Evolutionary conservation across 2,888 invertebrate species (phyloP).

Genomic region (Eustalomyia histrio): DNA sequence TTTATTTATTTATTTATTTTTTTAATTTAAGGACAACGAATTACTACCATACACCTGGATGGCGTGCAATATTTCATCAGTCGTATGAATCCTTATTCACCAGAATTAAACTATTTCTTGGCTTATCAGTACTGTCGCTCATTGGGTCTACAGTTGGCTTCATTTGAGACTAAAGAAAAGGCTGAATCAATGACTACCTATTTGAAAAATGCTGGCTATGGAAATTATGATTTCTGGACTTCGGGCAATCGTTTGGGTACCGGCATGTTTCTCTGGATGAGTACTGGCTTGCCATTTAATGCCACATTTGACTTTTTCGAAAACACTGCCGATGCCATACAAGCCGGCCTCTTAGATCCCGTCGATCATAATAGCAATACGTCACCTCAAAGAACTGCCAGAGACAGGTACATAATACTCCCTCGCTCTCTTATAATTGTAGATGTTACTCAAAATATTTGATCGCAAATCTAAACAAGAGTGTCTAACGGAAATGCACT

Average conservation of each 20-base stretch:
- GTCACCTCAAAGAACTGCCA: constrained; percentile 88
- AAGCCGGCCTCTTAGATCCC: constrained; percentile 80
- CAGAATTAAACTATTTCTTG: constrained; percentile 91
- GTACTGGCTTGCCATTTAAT: constrained; percentile 91
- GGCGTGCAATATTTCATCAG: constrained; percentile 92
- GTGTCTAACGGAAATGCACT: no score
- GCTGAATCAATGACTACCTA: constrained; percentile 91
- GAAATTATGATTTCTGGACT: constrained; percentile 93
- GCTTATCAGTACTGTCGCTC: constrained; percentile 94
- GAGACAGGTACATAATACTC: constrained; percentile 81
- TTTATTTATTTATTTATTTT: constrained; percentile 6
- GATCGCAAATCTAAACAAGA: no score
- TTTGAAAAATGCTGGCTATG: constrained; percentile 90
- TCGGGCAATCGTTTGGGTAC: constrained; percentile 92
- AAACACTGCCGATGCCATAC: constrained; percentile 81
- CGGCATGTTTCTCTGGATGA: constrained; percentile 94
- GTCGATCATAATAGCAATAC: constrained; percentile 86
- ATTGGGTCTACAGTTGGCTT: constrained; percentile 89
- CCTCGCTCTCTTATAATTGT: not conserved
- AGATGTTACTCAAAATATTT: not conserved
- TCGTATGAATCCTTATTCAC: constrained; percentile 92
- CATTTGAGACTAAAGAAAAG: constrained; percentile 92
- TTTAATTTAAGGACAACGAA: constrained; percentile 85
- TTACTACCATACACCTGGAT: constrained; percentile 91
- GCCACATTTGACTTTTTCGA: constrained; percentile 92